Conservation (phyloP, 1,140 invertebrate genomes). For the Philaenus spumarius region DNA sequence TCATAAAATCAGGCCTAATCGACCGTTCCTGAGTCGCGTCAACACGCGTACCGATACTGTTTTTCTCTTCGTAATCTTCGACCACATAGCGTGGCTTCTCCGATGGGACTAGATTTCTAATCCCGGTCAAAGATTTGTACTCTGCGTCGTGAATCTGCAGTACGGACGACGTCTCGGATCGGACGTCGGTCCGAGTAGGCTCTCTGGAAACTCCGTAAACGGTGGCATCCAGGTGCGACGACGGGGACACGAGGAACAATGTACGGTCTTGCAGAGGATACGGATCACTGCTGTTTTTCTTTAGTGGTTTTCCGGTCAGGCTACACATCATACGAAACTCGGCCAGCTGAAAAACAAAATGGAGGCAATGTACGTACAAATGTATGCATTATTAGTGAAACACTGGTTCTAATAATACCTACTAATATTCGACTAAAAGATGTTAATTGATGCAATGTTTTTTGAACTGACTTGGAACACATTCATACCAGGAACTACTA, state of each 20-base stretch:
- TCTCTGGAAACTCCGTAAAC: background rate
- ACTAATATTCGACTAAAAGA: too few species aligned
- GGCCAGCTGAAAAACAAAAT: slow-evolving; percentile 31
- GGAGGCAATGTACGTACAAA: too few species aligned
- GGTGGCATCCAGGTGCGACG: background rate
- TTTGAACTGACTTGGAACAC: too few species aligned
- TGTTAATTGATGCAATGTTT: too few species aligned
- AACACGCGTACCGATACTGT: too few species aligned
- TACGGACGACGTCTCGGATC: background rate
- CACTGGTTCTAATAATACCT: too few species aligned
- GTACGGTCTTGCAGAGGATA: background rate
- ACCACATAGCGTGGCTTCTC: too few species aligned
- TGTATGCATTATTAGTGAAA: too few species aligned
- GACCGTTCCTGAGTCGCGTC: too few species aligned
- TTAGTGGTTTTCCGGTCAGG: background rate
- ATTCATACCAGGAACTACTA: too few species aligned
- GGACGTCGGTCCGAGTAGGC: background rate
- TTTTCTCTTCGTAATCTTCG: too few species aligned
- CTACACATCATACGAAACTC: slow-evolving; percentile 28
- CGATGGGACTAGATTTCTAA: background rate
- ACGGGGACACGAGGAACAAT: background rate
- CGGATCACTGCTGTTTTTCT: background rate
- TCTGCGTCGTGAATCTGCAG: background rate
- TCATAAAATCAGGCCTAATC: too few species aligned
- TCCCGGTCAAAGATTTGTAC: background rate